Evolutionary conservation across 2,113 vertebrate species (phyloP).

Genomic region (Paralichthys olivaceus): DNA sequence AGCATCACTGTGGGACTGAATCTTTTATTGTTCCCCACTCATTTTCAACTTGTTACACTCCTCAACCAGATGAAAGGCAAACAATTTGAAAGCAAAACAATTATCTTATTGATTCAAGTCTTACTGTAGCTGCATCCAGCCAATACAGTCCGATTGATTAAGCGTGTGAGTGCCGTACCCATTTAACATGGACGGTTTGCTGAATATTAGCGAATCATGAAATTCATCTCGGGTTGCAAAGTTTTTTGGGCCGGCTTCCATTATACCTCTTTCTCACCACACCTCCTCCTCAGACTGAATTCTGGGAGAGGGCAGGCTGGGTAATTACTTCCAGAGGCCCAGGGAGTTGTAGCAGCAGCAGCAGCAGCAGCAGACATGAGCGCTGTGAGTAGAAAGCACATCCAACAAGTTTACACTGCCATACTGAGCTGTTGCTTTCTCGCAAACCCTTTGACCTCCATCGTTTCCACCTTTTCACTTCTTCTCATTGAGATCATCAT

Average conservation of each 20-base stretch:
- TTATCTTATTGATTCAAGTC: slow-evolving; percentile 10
- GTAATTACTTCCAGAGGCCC: slow-evolving; percentile 86
- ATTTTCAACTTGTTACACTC: not conserved
- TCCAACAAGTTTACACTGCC: slow-evolving; percentile 32
- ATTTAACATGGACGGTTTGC: slow-evolving; percentile 33
- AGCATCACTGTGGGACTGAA: not conserved
- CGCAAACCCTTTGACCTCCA: slow-evolving; percentile 13
- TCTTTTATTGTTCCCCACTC: slow-evolving; percentile 12
- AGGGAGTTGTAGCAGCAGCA: slow-evolving; percentile 54
- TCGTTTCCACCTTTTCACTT: not conserved
- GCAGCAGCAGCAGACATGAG: slow-evolving; percentile 56
- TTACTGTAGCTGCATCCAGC: slow-evolving; percentile 4
- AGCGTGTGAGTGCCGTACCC: slow-evolving; percentile 3
- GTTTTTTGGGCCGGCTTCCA: slow-evolving; percentile 56
- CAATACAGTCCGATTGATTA: slow-evolving; percentile 13
- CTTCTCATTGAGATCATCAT: not conserved
- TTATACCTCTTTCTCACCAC: slow-evolving; percentile 75
- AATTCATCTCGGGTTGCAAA: slow-evolving; percentile 54
- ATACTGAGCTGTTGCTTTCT: slow-evolving; percentile 1
- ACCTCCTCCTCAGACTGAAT: slow-evolving; percentile 74
- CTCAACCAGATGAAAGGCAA: slow-evolving; percentile 8
- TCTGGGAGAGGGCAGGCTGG: slow-evolving; percentile 78
- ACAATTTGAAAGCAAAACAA: not conserved
- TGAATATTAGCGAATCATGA: slow-evolving; percentile 50
- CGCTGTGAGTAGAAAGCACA: slow-evolving; percentile 52